Evolutionary conservation across 1,140 invertebrate species (phyloP).

Genomic region (Pteromalus puparum): DNA sequence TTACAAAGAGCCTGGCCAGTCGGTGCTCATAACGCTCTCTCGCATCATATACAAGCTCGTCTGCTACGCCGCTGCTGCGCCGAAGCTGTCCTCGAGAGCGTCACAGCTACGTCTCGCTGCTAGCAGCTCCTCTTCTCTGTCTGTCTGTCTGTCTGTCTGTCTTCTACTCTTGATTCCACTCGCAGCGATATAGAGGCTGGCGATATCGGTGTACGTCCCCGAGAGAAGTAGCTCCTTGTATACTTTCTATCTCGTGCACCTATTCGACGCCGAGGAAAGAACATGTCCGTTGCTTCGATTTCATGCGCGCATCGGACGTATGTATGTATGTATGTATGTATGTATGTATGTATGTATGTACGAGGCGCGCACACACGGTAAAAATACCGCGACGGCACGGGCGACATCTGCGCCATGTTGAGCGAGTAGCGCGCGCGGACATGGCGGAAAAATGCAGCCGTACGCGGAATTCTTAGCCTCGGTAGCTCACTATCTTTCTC

Average conservation of each 20-base stretch:
- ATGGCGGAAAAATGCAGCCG: constrained; percentile 35
- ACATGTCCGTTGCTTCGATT: neutral
- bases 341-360: too few species aligned
- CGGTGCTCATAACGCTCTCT: neutral
- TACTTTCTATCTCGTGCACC: neutral
- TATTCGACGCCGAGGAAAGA: too few species aligned
- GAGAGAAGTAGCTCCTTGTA: neutral
- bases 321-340: too few species aligned
- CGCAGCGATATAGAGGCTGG: too few species aligned
- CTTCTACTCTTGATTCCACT: neutral
- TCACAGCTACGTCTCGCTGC: too few species aligned
- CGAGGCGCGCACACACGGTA: neutral
- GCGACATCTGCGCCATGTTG: constrained; percentile 51
- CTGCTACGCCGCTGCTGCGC: too few species aligned
- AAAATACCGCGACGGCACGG: neutral
- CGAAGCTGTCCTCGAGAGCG: too few species aligned
- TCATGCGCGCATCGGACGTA: too few species aligned
- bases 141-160: neutral
- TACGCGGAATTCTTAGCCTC: constrained; percentile 6
- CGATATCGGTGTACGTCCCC: neutral
- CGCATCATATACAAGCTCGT: neutral
- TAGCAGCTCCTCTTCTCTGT: neutral
- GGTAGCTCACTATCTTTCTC: neutral
- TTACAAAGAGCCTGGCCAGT: constrained; percentile 4
- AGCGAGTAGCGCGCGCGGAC: neutral